phyloP scores from a whole-genome alignment of 2,888 invertebrate genomes.

The Lymantria dispar region DNA sequence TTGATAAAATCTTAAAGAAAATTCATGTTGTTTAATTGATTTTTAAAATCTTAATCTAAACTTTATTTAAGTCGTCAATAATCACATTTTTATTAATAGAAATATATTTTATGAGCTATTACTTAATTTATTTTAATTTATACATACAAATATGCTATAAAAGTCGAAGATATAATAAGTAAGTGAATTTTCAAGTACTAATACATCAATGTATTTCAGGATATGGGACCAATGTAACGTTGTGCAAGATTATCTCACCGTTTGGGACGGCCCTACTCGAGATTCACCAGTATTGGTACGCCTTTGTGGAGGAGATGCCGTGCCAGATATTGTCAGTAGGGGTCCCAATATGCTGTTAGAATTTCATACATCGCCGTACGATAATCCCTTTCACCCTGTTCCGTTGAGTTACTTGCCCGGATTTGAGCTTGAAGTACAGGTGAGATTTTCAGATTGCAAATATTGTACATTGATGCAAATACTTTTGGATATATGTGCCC shows the following conservation, averaged over 20 bases:
- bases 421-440: slow-evolving; percentile 91
- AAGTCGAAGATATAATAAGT: too few species aligned
- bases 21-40: too few species aligned
- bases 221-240: slow-evolving; percentile 92
- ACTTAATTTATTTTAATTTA: too few species aligned
- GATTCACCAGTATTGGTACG: slow-evolving; percentile 88
- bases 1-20: too few species aligned
- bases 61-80: too few species aligned
- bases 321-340: slow-evolving; percentile 90
- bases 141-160: too few species aligned
- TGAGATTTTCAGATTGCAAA: slow-evolving; percentile 51
- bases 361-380: slow-evolving; percentile 91
- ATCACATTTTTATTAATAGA: too few species aligned
- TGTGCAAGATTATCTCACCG: slow-evolving; percentile 91
- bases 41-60: too few species aligned
- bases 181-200: slow-evolving; percentile 7
- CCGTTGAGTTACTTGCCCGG: slow-evolving; percentile 90
- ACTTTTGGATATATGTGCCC: slow-evolving; percentile 6
- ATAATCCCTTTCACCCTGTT: slow-evolving; percentile 91
- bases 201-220: slow-evolving; percentile 62
- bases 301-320: slow-evolving; percentile 91
- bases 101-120: too few species aligned
- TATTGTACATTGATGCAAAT: slow-evolving; percentile 11
- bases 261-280: slow-evolving; percentile 89
- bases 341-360: slow-evolving; percentile 90